These are phyloP conservation scores for Zosterops hypoxanthus DNA, from an alignment of 2,113 vertebrate genomes.

Conservation along the genomic window DNA sequence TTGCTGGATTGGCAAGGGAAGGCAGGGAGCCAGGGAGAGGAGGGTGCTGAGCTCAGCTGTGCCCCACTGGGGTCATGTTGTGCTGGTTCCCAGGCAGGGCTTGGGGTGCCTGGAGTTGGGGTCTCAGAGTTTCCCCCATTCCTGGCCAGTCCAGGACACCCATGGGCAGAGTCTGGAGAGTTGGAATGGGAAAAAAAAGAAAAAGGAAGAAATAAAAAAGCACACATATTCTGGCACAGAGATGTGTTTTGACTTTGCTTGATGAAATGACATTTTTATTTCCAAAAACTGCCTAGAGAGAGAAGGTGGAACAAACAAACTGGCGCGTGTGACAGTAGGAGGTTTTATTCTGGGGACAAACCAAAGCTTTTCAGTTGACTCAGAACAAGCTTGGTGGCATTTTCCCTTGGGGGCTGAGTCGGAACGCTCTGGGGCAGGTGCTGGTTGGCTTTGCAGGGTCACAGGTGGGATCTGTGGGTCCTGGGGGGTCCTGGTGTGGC, in stretches of 20 bases:
- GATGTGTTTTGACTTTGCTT: conserved; percentile 39
- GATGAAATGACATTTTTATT: conserved; percentile 53
- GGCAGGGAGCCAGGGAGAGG: neutral
- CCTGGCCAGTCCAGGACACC: neutral
- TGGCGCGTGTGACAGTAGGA: neutral
- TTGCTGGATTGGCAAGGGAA: neutral
- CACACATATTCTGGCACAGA: neutral
- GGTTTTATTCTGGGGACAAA: conserved; percentile 48
- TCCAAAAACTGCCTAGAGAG: conserved; percentile 40
- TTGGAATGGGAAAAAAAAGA: neutral
- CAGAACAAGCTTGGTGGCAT: neutral
- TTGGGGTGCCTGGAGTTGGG: neutral
- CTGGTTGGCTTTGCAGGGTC: neutral
- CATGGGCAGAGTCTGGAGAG: neutral
- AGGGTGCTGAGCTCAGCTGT: neutral
- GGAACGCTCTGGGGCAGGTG: neutral
- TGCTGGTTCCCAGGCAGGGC: neutral
- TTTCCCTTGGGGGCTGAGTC: neutral
- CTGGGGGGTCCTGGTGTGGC: neutral
- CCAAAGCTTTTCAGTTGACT: neutral
- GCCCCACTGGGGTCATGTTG: accelerated
- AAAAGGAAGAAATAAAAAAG: neutral
- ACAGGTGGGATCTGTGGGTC: neutral
- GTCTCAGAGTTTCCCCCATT: neutral
- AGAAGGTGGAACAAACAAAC: conserved; percentile 58